Conservation (phyloP, 2,113 vertebrate species). For the Alethe diademata region DNA sequence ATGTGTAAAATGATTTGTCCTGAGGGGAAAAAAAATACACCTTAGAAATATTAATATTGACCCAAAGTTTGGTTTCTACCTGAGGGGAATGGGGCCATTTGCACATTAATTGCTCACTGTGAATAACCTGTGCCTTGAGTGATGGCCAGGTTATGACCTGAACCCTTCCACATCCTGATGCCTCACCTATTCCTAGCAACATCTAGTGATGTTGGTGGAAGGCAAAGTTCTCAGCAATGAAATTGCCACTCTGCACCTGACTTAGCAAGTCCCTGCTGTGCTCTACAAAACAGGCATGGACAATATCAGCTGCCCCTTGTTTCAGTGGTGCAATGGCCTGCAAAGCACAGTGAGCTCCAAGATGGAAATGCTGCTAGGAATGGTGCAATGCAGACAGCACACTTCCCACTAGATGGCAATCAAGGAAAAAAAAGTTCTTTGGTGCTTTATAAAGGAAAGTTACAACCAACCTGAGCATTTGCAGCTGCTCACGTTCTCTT, state of each 20-base stretch:
- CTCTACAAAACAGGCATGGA: background rate
- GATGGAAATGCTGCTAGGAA: background rate
- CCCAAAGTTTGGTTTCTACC: background rate
- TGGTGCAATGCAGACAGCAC: background rate
- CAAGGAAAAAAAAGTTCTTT: conserved; percentile 31
- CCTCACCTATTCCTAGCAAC: background rate
- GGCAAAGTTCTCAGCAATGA: background rate
- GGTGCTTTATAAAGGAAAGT: background rate
- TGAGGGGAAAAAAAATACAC: background rate
- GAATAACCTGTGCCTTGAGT: background rate
- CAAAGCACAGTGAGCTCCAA: fast-evolving
- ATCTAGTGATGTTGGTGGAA: background rate
- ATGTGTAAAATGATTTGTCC: background rate
- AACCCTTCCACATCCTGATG: background rate
- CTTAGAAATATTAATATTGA: background rate
- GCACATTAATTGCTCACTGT: background rate
- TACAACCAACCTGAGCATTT: background rate
- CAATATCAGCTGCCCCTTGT: background rate
- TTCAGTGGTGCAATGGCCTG: background rate
- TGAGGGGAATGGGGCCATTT: background rate
- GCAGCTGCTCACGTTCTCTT: background rate
- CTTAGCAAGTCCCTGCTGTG: background rate
- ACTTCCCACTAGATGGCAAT: conserved; percentile 70
- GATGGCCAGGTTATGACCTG: background rate
- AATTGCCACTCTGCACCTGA: background rate